Conservation (phyloP, 2,113 vertebrate genomes). For the Mirza zaza region DNA sequence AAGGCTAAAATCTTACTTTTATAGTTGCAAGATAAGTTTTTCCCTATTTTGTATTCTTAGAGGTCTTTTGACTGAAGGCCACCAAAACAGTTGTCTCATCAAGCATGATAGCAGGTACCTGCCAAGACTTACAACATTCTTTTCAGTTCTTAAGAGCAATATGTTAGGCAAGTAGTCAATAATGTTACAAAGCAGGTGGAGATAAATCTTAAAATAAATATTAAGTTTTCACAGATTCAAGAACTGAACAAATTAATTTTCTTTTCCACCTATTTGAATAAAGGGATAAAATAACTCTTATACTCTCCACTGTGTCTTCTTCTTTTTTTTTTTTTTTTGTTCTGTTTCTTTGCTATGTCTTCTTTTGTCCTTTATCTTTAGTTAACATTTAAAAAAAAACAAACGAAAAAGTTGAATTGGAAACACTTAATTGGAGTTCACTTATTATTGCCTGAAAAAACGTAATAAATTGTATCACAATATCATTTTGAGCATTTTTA, state of each 20-base stretch:
- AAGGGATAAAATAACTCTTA: background rate
- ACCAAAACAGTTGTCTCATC: conserved; percentile 11
- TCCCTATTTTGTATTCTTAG: conserved; percentile 19
- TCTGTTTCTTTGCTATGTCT: background rate
- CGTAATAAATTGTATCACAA: background rate
- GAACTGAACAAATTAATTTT: background rate
- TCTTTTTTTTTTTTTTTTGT: too few species aligned
- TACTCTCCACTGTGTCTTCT: background rate
- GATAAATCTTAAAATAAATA: background rate
- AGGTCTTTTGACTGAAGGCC: conserved; percentile 24
- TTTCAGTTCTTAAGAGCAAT: background rate
- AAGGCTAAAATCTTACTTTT: conserved; percentile 35
- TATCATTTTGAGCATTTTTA: background rate
- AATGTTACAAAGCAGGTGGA: background rate
- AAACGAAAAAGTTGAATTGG: background rate
- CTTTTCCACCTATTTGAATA: background rate
- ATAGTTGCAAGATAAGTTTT: background rate
- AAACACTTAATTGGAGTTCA: background rate
- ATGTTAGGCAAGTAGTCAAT: background rate
- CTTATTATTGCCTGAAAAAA: background rate
- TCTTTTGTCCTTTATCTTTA: background rate
- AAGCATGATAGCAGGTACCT: background rate
- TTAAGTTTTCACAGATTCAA: background rate
- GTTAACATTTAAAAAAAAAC: too few species aligned
- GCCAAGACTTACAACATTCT: background rate